Evolutionary conservation across 2,797 vertebrate species (phyloP).

Genomic region (Thamnophis elegans): DNA sequence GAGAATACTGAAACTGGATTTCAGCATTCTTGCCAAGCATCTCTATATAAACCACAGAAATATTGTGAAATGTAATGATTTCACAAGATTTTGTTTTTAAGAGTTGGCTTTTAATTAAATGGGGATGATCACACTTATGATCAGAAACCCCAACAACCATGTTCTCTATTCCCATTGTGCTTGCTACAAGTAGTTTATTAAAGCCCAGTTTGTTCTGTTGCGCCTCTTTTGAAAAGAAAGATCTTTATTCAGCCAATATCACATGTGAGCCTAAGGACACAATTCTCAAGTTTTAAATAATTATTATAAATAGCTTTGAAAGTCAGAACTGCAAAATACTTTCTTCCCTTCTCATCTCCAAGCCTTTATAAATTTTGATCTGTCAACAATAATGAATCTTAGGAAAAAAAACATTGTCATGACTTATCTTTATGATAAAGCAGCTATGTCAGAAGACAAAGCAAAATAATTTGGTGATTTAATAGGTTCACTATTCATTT

Average conservation of each 20-base stretch:
- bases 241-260: not conserved
- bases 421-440: not conserved
- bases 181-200: not conserved
- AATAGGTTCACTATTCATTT: not conserved
- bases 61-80: not conserved
- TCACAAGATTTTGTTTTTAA: not conserved
- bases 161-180: not conserved
- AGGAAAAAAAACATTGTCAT: not conserved
- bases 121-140: not conserved
- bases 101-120: not conserved
- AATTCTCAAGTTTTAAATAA: not conserved
- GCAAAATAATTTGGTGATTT: not conserved
- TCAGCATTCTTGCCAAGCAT: not conserved
- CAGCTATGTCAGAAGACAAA: slow-evolving; percentile 5
- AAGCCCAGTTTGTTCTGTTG: not conserved
- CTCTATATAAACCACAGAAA: not conserved
- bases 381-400: slow-evolving; percentile 20
- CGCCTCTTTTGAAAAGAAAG: not conserved
- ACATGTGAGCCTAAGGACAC: not conserved
- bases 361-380: not conserved
- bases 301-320: not conserved
- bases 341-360: not conserved
- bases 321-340: not conserved
- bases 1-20: not conserved
- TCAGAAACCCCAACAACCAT: not conserved